phyloP scores from a whole-genome alignment of 1,140 invertebrate genomes.

The Calosoma granatense region DNA sequence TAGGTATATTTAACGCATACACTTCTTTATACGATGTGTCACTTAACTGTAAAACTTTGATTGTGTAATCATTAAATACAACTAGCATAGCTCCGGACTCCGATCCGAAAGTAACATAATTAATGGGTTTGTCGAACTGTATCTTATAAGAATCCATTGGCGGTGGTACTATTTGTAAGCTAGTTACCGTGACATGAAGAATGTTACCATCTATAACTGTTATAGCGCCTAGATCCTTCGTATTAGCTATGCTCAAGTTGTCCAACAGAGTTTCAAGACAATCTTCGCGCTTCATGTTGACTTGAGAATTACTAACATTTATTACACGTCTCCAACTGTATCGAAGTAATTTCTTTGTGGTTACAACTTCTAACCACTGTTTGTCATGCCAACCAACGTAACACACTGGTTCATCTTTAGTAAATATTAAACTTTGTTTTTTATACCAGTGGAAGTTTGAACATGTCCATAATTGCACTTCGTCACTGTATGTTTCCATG shows the following conservation, averaged over 20 bases:
- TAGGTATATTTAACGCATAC: too few species aligned
- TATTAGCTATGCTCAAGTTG: background rate
- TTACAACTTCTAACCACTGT: background rate
- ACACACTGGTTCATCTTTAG: background rate
- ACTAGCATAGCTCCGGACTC: background rate
- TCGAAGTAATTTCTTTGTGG: background rate
- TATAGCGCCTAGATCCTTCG: background rate
- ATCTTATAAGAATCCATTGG: background rate
- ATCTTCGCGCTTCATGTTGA: too few species aligned
- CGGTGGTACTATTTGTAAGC: background rate
- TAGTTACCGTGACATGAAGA: background rate
- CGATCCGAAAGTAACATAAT: background rate
- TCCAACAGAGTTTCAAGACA: too few species aligned
- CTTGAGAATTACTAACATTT: background rate
- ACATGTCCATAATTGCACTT: background rate
- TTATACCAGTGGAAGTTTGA: background rate
- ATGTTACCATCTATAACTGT: background rate
- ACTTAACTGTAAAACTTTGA: too few species aligned
- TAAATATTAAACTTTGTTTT: background rate
- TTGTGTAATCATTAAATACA: background rate
- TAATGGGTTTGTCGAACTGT: background rate
- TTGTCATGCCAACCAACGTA: background rate
- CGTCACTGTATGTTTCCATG: background rate
- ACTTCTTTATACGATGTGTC: too few species aligned
- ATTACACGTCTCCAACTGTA: background rate